A percentile compares a stretch with the other conserved stretches of the same genome.
Evolutionary conservation across 2,797 vertebrate species (phyloP).

Genomic region (Parauchenoglanis ngamensis): DNA sequence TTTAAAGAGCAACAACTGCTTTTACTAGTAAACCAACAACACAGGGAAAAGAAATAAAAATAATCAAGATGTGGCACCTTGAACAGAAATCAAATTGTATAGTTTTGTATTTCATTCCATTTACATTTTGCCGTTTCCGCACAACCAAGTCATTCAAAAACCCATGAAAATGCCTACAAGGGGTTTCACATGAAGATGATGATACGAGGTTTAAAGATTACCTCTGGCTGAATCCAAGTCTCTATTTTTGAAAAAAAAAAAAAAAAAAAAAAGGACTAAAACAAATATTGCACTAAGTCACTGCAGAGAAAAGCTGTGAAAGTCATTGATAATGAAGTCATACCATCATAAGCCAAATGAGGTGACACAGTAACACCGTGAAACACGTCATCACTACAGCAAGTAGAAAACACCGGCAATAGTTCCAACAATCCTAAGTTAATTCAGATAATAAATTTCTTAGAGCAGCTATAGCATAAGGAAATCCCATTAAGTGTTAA

Average conservation of each 20-base stretch:
- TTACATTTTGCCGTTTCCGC: not conserved
- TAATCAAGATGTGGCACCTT: not conserved
- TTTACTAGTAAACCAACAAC: not conserved
- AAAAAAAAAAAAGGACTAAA: not conserved
- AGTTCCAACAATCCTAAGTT: not conserved
- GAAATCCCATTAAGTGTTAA: not conserved
- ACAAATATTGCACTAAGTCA: not conserved
- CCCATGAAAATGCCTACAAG: not conserved
- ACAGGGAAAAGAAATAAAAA: not conserved
- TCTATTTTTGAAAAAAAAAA: not conserved
- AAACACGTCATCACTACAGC: constrained; percentile 6
- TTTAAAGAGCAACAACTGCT: not conserved
- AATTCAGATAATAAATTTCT: constrained; percentile 18
- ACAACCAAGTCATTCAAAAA: not conserved
- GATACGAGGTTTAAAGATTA: not conserved
- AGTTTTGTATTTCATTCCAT: not conserved
- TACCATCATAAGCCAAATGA: not conserved
- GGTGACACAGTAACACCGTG: not conserved
- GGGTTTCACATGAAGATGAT: not conserved
- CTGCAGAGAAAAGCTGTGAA: constrained; percentile 15
- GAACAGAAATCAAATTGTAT: not conserved
- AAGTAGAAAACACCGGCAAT: constrained; percentile 8
- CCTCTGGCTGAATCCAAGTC: constrained; percentile 13
- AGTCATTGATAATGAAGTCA: constrained; percentile 46
- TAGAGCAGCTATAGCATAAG: not conserved